Conservation (phyloP, 2,888 invertebrate species). For the Campoletis raptor region DNA sequence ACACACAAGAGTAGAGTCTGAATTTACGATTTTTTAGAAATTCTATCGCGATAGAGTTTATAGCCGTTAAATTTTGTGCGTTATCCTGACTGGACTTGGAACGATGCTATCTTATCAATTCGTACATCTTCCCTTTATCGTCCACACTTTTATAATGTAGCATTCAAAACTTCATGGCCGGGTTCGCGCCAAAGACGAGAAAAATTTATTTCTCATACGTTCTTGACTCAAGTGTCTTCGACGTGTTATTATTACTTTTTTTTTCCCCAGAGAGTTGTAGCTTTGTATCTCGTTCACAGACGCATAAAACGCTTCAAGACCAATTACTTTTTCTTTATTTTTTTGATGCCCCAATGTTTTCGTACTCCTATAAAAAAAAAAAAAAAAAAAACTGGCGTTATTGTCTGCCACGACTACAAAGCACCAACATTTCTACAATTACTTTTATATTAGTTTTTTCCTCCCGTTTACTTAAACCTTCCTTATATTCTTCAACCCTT, state of each 20-base stretch:
- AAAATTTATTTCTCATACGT: constrained; percentile 20
- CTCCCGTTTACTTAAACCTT: not conserved
- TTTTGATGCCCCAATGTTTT: not conserved
- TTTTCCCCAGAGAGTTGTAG: not conserved
- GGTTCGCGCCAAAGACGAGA: not conserved
- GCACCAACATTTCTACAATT: not conserved
- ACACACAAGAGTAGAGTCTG: constrained; percentile 10
- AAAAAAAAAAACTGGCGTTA: not conserved
- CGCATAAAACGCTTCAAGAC: not conserved
- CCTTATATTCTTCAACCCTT: not conserved
- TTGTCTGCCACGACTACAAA: not conserved
- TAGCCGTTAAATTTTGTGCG: not conserved
- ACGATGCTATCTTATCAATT: constrained; percentile 23
- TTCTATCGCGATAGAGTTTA: constrained; percentile 22
- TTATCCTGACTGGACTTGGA: not conserved
- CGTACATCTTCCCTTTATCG: constrained; percentile 27
- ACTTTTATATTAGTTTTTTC: not conserved
- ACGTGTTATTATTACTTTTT: not conserved
- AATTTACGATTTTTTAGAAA: constrained; percentile 45
- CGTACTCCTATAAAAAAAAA: not conserved
- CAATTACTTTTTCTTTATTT: not conserved
- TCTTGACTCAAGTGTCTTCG: not conserved
- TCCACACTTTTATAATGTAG: constrained; percentile 14
- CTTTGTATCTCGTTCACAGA: not conserved
- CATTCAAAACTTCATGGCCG: constrained; percentile 5